phyloP scores from a whole-genome alignment of 2,113 vertebrate species.

The Hippocampus abdominalis region DNA sequence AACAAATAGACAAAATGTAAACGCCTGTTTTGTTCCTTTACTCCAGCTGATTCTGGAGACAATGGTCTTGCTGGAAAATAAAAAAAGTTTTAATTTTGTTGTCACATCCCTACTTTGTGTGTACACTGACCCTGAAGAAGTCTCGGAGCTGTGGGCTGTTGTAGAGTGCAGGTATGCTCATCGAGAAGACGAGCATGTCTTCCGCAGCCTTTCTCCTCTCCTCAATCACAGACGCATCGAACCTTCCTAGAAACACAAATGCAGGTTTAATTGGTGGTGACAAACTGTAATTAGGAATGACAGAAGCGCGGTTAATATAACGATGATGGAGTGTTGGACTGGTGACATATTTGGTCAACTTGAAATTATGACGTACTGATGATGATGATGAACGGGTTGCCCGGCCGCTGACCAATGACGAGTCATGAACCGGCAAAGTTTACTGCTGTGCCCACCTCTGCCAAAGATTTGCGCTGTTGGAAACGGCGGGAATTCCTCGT shows the following conservation, averaged over 20 bases:
- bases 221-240: constrained; percentile 84
- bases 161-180: constrained; percentile 82
- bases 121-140: constrained; percentile 78
- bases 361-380: too few relatives aligned
- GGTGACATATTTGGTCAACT: too few relatives aligned
- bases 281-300: too few relatives aligned
- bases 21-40: too few relatives aligned
- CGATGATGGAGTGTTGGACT: too few relatives aligned
- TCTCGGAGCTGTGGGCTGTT: constrained; percentile 90
- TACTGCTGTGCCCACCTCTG: constrained; percentile 32
- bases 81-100: too few relatives aligned
- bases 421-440: too few relatives aligned
- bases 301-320: too few relatives aligned
- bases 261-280: neutral
- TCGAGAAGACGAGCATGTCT: constrained; percentile 77
- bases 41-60: too few relatives aligned
- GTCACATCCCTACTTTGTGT: neutral
- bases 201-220: constrained; percentile 83
- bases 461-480: constrained; percentile 84
- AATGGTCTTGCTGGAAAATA: too few relatives aligned
- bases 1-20: neutral
- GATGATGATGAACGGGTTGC: too few relatives aligned
- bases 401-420: too few relatives aligned
- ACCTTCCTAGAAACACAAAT: constrained; percentile 74
- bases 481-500: constrained; percentile 85